These are phyloP conservation scores for Liolophura sinensis DNA, from an alignment of 1,140 invertebrate genomes.

Conservation along the genomic window DNA sequence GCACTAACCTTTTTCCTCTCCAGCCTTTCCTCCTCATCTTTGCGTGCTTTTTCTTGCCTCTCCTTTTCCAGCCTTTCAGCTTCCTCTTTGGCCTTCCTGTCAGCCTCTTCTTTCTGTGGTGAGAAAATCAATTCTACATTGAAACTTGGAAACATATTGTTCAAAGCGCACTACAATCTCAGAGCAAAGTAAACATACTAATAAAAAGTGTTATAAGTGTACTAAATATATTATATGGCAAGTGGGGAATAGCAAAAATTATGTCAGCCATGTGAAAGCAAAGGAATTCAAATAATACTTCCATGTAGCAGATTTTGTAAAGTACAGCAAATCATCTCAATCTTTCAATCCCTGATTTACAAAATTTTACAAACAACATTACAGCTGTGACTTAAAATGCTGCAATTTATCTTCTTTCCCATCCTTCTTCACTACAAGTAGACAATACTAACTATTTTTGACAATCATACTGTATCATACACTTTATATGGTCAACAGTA, in stretches of 20 bases:
- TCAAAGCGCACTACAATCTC: no score
- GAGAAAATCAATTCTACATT: background rate
- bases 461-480: no score
- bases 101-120: slow-evolving; percentile 50
- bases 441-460: no score
- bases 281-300: no score
- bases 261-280: no score
- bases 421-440: no score
- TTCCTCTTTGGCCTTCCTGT: slow-evolving; percentile 47
- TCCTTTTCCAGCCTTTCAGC: slow-evolving; percentile 46
- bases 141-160: no score
- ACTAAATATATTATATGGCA: background rate
- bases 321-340: background rate
- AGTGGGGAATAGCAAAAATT: background rate
- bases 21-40: slow-evolving; percentile 48
- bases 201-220: background rate
- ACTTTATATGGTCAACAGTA: no score
- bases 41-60: slow-evolving; percentile 39
- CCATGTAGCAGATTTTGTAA: background rate
- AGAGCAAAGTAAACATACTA: background rate
- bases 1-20: slow-evolving; percentile 48
- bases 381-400: no score
- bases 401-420: no score
- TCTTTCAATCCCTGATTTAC: background rate
- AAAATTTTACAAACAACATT: no score